These are phyloP conservation scores for Otolemur crassicaudatus DNA, from an alignment of 2,797 vertebrate species.

Conservation along the genomic window DNA sequence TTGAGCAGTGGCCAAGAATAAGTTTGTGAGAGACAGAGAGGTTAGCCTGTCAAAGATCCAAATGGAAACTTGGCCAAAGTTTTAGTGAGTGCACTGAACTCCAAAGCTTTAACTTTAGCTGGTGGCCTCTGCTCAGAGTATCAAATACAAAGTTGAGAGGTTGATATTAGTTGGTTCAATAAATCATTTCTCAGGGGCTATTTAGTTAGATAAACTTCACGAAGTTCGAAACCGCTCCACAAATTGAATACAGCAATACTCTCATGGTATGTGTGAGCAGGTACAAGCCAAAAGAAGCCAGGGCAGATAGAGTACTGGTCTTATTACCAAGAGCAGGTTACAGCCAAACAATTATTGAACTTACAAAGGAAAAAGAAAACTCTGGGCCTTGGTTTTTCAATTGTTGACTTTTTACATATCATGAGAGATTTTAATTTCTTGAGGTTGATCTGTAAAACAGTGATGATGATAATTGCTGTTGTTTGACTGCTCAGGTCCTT, in stretches of 20 bases:
- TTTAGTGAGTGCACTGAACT: neutral
- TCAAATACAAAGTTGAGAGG: neutral
- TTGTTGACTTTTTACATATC: neutral
- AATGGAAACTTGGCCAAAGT: neutral
- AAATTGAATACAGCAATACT: neutral
- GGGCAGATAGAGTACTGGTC: neutral
- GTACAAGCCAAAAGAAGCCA: neutral
- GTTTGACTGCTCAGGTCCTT: neutral
- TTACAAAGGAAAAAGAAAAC: neutral
- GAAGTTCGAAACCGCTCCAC: neutral
- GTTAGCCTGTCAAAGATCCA: conserved; percentile 7
- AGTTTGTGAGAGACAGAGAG: neutral
- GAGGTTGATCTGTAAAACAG: neutral
- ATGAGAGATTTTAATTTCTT: neutral
- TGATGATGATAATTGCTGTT: neutral
- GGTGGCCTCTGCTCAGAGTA: neutral
- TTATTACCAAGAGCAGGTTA: neutral
- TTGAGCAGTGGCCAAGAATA: conserved; percentile 6
- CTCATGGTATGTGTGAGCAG: neutral
- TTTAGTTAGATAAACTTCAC: neutral
- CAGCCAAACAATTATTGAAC: neutral
- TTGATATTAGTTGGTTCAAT: neutral
- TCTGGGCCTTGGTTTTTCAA: neutral
- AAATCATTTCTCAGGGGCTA: neutral
- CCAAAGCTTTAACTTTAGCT: neutral